Evolutionary conservation across 2,888 invertebrate genomes (phyloP).

Genomic region (Tiliacea citrago): DNA sequence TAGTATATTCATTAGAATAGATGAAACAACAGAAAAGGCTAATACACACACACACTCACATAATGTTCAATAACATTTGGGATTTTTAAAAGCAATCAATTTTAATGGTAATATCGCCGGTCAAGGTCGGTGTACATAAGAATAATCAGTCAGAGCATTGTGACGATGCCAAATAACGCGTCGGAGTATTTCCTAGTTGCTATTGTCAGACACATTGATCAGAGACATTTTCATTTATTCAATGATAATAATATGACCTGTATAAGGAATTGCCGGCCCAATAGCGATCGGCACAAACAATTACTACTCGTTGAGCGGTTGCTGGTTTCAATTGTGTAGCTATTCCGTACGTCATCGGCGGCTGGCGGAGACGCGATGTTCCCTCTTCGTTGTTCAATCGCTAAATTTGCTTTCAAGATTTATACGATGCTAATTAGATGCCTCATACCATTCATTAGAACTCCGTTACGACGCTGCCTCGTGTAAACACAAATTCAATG

Average conservation of each 20-base stretch:
- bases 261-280: conserved; percentile 77
- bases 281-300: conserved; percentile 84
- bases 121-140: conserved; percentile 63
- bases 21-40: conserved; percentile 33
- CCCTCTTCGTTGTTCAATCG: conserved; percentile 42
- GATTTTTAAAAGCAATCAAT: conserved; percentile 61
- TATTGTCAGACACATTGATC: conserved; percentile 63
- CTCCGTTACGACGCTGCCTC: conserved; percentile 55
- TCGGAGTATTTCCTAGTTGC: conserved; percentile 68
- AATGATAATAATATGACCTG: conserved; percentile 74
- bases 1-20: conserved; percentile 25
- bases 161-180: conserved; percentile 65
- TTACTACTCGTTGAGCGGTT: conserved; percentile 87
- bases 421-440: conserved; percentile 63
- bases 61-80: conserved; percentile 19
- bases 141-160: conserved; percentile 57
- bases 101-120: conserved; percentile 58
- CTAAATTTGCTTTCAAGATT: conserved; percentile 57
- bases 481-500: conserved; percentile 49
- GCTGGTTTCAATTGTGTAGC: conserved; percentile 84
- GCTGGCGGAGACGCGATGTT: conserved; percentile 49
- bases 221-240: conserved; percentile 70
- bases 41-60: conserved; percentile 21
- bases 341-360: conserved; percentile 74
- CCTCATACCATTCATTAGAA: conserved; percentile 65